phyloP scores from a whole-genome alignment of 2,113 vertebrate species.

The Rhinopomastus cyanomelas region DNA sequence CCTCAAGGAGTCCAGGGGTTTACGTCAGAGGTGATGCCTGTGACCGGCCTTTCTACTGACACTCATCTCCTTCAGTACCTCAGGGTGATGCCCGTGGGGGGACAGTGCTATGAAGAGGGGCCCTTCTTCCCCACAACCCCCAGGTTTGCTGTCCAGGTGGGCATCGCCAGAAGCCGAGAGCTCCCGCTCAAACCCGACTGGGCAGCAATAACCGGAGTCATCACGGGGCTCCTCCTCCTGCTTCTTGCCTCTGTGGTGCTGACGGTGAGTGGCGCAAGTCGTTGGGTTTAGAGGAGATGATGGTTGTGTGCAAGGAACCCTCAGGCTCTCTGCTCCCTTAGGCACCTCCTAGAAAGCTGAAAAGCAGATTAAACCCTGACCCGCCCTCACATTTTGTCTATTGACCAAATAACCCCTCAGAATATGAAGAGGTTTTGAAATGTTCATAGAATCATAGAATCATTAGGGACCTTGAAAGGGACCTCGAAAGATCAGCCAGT shows the following conservation, averaged over 20 bases:
- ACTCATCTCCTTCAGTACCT: conserved; percentile 75
- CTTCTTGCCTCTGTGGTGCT: conserved; percentile 74
- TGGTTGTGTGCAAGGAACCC: fast-evolving
- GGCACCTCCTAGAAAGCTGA: background rate
- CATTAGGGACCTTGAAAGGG: too few species aligned
- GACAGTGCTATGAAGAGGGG: conserved; percentile 81
- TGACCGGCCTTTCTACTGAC: background rate
- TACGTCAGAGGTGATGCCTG: background rate
- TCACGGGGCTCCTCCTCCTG: conserved; percentile 72
- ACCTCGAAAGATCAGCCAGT: too few species aligned
- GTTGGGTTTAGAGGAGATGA: too few species aligned
- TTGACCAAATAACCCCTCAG: fast-evolving
- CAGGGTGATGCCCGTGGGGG: conserved; percentile 79
- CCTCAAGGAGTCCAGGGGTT: background rate
- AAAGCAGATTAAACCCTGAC: background rate
- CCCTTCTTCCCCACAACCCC: conserved; percentile 82
- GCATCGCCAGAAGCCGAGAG: conserved; percentile 73
- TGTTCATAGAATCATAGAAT: too few species aligned
- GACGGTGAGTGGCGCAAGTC: conserved; percentile 68
- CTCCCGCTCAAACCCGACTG: conserved; percentile 79
- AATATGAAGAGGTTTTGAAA: background rate
- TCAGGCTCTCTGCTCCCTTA: background rate
- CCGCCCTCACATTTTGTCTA: background rate
- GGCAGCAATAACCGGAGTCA: conserved; percentile 73
- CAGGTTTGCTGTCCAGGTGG: conserved; percentile 78